These are phyloP conservation scores for Speoplatyrhinus poulsoni DNA, from an alignment of 2,113 vertebrate species.

Conservation along the genomic window DNA sequence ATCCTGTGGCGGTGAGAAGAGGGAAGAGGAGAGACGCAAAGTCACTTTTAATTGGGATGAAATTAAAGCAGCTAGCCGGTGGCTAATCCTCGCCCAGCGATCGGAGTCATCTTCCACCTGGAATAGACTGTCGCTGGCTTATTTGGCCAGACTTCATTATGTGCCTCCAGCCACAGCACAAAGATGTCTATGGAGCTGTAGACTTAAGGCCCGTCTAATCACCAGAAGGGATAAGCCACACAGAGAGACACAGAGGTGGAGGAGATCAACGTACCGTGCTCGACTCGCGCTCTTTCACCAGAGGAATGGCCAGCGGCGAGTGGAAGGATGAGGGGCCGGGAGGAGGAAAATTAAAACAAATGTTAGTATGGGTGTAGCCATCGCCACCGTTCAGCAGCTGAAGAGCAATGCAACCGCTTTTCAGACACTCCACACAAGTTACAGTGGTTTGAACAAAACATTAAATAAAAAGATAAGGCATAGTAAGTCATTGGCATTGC, in stretches of 20 bases:
- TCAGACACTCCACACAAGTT: neutral
- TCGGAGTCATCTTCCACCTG: constrained; percentile 73
- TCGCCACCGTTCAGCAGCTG: neutral
- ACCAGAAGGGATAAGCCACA: constrained; percentile 43
- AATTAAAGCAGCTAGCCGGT: constrained; percentile 70
- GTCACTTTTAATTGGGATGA: constrained; percentile 81
- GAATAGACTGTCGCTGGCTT: constrained; percentile 71
- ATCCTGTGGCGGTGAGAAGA: constrained; percentile 49
- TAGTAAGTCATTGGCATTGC: too few relatives aligned
- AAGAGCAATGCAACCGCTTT: neutral
- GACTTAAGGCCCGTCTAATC: constrained; percentile 52
- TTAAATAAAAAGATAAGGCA: too few relatives aligned
- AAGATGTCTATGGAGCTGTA: constrained; percentile 38
- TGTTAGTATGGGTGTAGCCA: constrained; percentile 41
- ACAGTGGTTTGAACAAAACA: too few relatives aligned
- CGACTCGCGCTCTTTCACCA: constrained; percentile 88
- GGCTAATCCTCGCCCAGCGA: constrained; percentile 72
- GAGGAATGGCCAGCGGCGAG: constrained; percentile 57
- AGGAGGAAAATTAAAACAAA: constrained; percentile 54
- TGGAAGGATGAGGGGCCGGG: constrained; percentile 70
- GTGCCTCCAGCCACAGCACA: constrained; percentile 60
- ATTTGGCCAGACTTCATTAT: constrained; percentile 71
- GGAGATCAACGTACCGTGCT: constrained; percentile 84
- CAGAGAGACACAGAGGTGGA: constrained; percentile 25
- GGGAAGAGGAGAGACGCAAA: constrained; percentile 64